Evolutionary conservation across 2,113 vertebrate species (phyloP).

Genomic region (Macrotus californicus): DNA sequence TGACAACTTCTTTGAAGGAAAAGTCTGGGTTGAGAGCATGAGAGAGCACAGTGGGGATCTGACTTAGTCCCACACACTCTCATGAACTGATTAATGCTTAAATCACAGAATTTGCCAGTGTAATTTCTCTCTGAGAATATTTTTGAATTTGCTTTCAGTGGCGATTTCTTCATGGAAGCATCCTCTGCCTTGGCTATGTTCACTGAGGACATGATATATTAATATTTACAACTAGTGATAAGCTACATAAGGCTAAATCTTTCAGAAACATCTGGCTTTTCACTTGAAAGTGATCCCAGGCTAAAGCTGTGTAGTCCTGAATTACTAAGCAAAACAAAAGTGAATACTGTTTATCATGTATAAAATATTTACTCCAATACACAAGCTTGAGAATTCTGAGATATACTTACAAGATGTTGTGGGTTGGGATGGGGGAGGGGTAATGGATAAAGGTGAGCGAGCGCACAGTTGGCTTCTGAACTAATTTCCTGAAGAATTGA

Average conservation of each 20-base stretch:
- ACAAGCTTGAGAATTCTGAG: neutral
- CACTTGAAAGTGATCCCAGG: neutral
- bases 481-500: neutral
- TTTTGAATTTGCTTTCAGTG: neutral
- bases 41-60: neutral
- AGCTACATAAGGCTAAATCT: neutral
- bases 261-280: neutral
- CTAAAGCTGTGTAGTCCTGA: neutral
- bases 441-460: neutral
- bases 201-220: neutral
- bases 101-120: neutral
- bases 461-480: neutral
- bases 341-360: neutral
- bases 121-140: neutral
- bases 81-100: neutral
- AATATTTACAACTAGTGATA: neutral
- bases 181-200: neutral
- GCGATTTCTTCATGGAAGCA: neutral
- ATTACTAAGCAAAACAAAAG: neutral
- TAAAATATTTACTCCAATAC: neutral
- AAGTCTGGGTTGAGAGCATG: neutral
- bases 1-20: neutral
- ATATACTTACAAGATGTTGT: neutral
- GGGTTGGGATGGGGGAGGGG: neutral
- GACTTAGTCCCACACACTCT: neutral